These are phyloP conservation scores for Poecile montanus DNA, from an alignment of 2,797 vertebrate species.

Conservation along the genomic window DNA sequence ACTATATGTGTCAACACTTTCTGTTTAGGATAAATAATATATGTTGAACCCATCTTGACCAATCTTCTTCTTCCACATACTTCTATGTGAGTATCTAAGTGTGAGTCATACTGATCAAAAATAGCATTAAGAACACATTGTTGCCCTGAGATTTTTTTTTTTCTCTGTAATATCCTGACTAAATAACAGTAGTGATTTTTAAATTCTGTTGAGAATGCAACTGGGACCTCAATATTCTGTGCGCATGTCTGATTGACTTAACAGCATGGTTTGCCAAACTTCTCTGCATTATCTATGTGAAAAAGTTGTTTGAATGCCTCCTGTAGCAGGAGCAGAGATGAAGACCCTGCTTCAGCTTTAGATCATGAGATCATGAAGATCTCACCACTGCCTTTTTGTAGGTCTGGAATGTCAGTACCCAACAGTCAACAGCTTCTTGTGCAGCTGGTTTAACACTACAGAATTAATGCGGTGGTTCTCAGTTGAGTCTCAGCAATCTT, in stretches of 20 bases:
- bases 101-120: not conserved
- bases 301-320: not conserved
- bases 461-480: not conserved
- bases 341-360: not conserved
- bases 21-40: not conserved
- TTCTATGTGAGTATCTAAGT: not conserved
- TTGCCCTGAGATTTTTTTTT: not conserved
- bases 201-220: not conserved
- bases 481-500: not conserved
- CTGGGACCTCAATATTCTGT: not conserved
- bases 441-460: not conserved
- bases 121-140: not conserved
- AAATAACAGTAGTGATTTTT: not conserved
- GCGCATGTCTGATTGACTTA: not conserved
- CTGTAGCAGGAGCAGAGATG: not conserved
- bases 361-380: not conserved
- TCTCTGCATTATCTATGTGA: fast-evolving
- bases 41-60: not conserved
- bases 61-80: not conserved
- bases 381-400: not conserved
- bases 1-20: not conserved
- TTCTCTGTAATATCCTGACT: not conserved
- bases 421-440: not conserved
- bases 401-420: not conserved
- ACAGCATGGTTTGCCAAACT: not conserved